These are phyloP conservation scores for Megalurothrips usitatus DNA, from an alignment of 2,888 invertebrate species.

Conservation along the genomic window DNA sequence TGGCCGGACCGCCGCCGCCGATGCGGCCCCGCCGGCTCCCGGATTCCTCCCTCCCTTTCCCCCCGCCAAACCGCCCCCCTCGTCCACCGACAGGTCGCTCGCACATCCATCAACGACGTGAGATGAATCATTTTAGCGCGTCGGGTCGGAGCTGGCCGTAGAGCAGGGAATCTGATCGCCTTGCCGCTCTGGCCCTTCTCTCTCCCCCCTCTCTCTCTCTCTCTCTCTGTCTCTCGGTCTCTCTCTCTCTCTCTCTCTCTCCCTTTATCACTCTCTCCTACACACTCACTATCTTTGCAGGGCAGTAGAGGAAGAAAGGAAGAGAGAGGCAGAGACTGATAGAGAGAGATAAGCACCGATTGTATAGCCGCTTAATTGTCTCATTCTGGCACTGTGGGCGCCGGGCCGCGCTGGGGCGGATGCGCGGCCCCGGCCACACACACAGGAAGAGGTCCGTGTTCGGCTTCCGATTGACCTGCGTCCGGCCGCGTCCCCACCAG, in stretches of 20 bases:
- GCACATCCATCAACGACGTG: slow-evolving; percentile 6
- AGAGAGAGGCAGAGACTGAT: neutral
- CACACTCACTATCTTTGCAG: too few species aligned
- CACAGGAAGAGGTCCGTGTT: too few species aligned
- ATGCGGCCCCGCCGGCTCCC: neutral
- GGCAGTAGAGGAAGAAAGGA: neutral
- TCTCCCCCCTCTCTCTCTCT: neutral
- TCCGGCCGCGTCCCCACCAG: too few species aligned
- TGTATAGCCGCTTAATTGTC: too few species aligned
- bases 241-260: too few species aligned
- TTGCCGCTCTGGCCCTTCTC: neutral
- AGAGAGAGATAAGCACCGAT: neutral
- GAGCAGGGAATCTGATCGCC: neutral
- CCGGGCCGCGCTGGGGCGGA: too few species aligned
- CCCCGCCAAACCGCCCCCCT: neutral
- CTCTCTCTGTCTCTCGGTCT: too few species aligned
- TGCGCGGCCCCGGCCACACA: too few species aligned
- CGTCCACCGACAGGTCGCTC: neutral
- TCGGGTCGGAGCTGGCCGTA: neutral
- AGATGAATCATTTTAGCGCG: neutral
- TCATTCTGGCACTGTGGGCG: too few species aligned
- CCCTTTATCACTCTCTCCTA: too few species aligned
- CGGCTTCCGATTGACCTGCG: too few species aligned
- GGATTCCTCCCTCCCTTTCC: neutral
- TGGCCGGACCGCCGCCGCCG: too few species aligned